phyloP scores from a whole-genome alignment of 1,140 invertebrate genomes.

The Aricia agestis region DNA sequence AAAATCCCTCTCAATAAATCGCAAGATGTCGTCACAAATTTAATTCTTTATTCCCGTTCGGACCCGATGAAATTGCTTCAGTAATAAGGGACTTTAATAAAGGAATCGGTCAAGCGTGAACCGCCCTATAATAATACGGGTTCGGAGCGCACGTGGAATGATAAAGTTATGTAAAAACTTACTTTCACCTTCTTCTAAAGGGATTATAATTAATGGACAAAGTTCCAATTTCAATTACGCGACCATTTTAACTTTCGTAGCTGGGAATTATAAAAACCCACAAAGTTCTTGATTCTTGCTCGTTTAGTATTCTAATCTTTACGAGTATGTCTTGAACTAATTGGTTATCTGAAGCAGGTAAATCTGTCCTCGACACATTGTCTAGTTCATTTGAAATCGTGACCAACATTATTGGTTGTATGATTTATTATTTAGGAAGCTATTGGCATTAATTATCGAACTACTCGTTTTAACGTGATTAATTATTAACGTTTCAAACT shows the following conservation, averaged over 20 bases:
- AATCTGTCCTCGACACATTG: background rate
- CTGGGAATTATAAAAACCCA: background rate
- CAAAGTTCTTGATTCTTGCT: too few species aligned
- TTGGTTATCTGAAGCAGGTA: background rate
- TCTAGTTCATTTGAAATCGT: slow-evolving; percentile 1
- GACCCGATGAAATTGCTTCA: slow-evolving; percentile 61
- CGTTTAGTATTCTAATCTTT: background rate
- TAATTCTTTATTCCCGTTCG: slow-evolving; percentile 60
- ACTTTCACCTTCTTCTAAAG: background rate
- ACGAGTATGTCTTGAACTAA: background rate
- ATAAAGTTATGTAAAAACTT: slow-evolving; percentile 4
- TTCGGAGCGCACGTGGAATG: background rate
- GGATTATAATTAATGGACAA: background rate
- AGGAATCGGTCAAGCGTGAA: slow-evolving; percentile 48
- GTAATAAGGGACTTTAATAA: slow-evolving; percentile 64
- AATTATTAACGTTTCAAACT: slow-evolving; percentile 7
- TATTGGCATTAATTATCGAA: slow-evolving; percentile 6
- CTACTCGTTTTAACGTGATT: slow-evolving; percentile 11
- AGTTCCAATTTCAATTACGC: background rate
- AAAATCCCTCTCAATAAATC: slow-evolving; percentile 55
- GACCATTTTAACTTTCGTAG: background rate
- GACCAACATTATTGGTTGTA: background rate
- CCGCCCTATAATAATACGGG: slow-evolving; percentile 33
- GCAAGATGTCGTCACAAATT: slow-evolving; percentile 59
- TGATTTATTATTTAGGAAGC: slow-evolving; percentile 16